phyloP scores from a whole-genome alignment of 2,113 vertebrate species.

The Forbesichthys agassizii region DNA sequence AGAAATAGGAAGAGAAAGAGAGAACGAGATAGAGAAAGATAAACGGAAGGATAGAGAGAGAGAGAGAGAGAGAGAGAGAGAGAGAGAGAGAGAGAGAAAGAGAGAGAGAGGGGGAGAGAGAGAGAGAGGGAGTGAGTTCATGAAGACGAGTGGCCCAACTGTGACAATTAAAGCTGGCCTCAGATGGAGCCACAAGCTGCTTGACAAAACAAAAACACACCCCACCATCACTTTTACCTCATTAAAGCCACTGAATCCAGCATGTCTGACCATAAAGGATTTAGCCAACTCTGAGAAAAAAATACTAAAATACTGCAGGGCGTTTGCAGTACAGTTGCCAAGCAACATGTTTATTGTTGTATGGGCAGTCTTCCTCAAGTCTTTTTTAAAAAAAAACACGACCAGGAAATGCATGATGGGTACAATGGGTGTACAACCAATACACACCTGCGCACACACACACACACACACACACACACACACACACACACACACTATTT shows the following conservation, averaged over 20 bases:
- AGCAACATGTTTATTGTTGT: constrained; percentile 48
- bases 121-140: constrained; percentile 31
- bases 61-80: neutral
- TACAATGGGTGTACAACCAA: constrained; percentile 40
- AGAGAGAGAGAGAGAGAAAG: constrained; percentile 14
- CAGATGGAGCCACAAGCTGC: constrained; percentile 20
- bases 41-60: neutral
- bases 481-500: neutral
- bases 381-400: constrained; percentile 59
- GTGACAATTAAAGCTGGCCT: constrained; percentile 58
- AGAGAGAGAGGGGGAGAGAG: neutral
- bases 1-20: too few species aligned
- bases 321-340: constrained; percentile 51
- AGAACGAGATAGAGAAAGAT: neutral
- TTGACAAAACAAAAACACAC: constrained; percentile 47
- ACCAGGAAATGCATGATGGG: constrained; percentile 31
- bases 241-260: constrained; percentile 59
- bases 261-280: constrained; percentile 49
- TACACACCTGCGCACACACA: constrained; percentile 16
- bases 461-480: neutral
- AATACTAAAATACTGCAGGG: constrained; percentile 35
- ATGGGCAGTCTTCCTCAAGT: constrained; percentile 55
- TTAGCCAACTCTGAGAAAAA: constrained; percentile 51
- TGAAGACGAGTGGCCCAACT: constrained; percentile 49
- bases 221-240: constrained; percentile 55